Percentiles rank a stretch among this genome's conserved stretches.
These are phyloP conservation scores for Smithornis capensis DNA, from an alignment of 2,113 vertebrate species.

Conservation along the genomic window DNA sequence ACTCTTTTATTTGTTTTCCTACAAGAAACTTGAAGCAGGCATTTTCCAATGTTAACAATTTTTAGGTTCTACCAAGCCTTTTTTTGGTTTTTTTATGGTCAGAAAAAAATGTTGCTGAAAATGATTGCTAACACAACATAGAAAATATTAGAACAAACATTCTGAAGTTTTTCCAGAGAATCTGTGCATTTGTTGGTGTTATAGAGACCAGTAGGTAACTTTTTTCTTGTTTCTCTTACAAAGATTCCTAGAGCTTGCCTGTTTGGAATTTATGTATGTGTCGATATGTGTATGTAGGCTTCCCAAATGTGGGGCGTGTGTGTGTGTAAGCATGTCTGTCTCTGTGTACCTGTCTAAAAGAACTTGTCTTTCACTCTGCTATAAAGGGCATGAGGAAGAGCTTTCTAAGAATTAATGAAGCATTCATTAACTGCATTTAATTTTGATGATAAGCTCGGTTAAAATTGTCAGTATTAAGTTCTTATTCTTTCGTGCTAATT, in stretches of 20 bases:
- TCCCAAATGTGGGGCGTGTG: neutral
- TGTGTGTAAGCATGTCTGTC: neutral
- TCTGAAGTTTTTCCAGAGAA: neutral
- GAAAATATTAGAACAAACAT: neutral
- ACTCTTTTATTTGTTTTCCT: conserved; percentile 29
- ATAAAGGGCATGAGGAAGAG: neutral
- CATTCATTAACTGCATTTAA: neutral
- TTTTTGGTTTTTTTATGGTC: neutral
- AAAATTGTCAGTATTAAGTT: neutral
- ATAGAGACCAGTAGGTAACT: conserved; percentile 8
- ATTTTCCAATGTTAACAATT: neutral
- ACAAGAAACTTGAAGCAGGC: neutral
- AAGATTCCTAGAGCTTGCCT: neutral
- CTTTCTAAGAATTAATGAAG: conserved; percentile 14
- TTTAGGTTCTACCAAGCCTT: neutral
- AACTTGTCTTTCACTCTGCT: neutral
- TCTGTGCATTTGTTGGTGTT: neutral
- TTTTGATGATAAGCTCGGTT: neutral
- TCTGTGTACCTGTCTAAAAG: neutral
- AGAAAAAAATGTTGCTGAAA: conserved; percentile 1
- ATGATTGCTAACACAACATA: neutral
- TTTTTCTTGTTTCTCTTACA: neutral
- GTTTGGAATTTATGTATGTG: neutral
- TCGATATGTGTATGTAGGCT: neutral
- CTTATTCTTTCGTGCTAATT: neutral